Percentiles rank a stretch among this genome's conserved stretches.
Evolutionary conservation across 2,888 invertebrate genomes (phyloP).

Genomic region (Mythimna impura): DNA sequence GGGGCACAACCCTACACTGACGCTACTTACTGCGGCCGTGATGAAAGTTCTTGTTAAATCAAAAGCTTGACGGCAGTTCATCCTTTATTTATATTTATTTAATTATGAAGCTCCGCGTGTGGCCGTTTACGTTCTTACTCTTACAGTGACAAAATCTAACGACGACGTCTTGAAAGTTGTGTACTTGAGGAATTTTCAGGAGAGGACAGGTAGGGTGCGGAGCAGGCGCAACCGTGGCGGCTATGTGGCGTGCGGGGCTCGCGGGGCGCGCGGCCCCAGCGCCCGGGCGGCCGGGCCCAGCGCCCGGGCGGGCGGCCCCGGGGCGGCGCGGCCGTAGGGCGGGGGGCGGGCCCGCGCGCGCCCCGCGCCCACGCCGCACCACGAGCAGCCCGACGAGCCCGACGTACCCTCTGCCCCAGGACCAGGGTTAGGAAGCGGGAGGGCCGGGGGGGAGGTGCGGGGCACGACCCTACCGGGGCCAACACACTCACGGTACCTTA

Average conservation of each 20-base stretch:
- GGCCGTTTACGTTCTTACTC: constrained; percentile 33
- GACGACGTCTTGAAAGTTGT: constrained; percentile 56
- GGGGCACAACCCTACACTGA: constrained; percentile 38
- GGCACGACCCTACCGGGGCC: constrained; percentile 33
- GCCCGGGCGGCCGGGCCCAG: constrained; percentile 39
- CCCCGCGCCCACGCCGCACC: constrained; percentile 75
- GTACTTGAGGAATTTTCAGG: constrained; percentile 59
- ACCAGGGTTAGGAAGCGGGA: constrained; percentile 56
- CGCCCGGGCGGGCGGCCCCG: constrained; percentile 29
- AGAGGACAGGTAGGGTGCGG: constrained; percentile 42
- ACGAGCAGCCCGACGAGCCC: constrained; percentile 81
- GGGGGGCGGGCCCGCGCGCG: constrained; percentile 46
- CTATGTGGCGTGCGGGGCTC: constrained; percentile 28
- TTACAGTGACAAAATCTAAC: constrained; percentile 42
- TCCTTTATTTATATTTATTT: constrained; percentile 46
- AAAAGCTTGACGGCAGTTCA: constrained; percentile 52
- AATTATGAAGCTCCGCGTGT: constrained; percentile 38
- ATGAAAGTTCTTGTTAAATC: constrained; percentile 45
- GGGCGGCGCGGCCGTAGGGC: constrained; percentile 49
- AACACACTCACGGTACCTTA: constrained; percentile 43
- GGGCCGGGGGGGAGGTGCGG: constrained; percentile 34
- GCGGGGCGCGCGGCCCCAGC: constrained; percentile 32
- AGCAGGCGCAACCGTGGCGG: constrained; percentile 10
- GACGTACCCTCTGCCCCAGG: constrained; percentile 81
- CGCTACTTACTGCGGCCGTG: constrained; percentile 55